Evolutionary conservation across 2,888 invertebrate species (phyloP).

Genomic region (Stenolophus ochropezus): DNA sequence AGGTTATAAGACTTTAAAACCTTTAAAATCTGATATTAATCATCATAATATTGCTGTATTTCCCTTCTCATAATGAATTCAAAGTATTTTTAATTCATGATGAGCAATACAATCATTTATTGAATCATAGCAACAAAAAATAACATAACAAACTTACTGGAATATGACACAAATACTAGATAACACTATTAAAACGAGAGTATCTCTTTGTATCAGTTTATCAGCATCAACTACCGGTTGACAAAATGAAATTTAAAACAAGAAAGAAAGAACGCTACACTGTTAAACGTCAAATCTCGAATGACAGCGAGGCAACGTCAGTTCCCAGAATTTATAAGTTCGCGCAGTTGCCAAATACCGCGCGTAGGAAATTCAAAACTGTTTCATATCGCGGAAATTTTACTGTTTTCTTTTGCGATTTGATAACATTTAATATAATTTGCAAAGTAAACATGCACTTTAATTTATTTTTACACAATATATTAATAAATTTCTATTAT

Average conservation of each 20-base stretch:
- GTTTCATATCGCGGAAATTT: background rate
- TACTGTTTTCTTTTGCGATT: background rate
- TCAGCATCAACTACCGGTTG: conserved; percentile 29
- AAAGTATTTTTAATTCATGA: conserved; percentile 6
- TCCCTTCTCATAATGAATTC: background rate
- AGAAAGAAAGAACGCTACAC: conserved; percentile 16
- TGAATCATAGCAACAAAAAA: background rate
- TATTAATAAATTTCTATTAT: background rate
- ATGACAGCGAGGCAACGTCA: conserved; percentile 39
- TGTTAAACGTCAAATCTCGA: conserved; percentile 29
- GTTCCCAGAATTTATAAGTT: conserved; percentile 20
- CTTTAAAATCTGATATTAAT: background rate
- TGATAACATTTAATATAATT: background rate
- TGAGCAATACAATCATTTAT: background rate
- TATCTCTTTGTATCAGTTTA: conserved; percentile 12
- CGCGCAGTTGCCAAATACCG: conserved; percentile 29
- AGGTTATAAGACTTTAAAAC: background rate
- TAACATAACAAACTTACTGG: background rate
- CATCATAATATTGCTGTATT: background rate
- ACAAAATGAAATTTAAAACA: conserved; percentile 9
- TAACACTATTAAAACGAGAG: conserved; percentile 15
- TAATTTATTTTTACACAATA: background rate
- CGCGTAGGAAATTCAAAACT: background rate
- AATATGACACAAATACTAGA: background rate
- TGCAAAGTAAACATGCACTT: background rate